A percentile compares a stretch with the other conserved stretches of the same genome.
Conservation (phyloP, 2,113 vertebrate species). For the Phrynosoma blainvillii region DNA sequence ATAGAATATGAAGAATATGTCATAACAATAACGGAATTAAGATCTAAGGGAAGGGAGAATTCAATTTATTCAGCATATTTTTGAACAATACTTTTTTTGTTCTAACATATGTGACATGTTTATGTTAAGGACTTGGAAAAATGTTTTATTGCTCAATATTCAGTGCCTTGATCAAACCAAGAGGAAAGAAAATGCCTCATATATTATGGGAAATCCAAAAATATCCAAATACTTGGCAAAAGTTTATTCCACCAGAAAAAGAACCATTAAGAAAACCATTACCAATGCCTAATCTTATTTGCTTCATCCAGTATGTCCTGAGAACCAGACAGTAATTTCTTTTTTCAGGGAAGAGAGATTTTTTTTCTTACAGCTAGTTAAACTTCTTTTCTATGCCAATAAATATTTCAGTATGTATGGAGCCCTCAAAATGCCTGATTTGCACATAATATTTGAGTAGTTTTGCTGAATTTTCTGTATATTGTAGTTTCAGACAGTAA, state of each 20-base stretch:
- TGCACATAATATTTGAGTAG: neutral
- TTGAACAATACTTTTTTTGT: neutral
- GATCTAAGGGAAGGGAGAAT: constrained; percentile 10
- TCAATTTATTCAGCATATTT: constrained; percentile 15
- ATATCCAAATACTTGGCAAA: neutral
- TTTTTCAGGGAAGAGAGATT: neutral
- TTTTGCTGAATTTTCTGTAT: neutral
- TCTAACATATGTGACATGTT: neutral
- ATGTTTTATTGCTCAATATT: neutral
- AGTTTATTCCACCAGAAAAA: neutral
- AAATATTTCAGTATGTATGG: neutral
- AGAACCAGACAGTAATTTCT: neutral
- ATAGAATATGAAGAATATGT: neutral
- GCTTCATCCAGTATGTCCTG: neutral
- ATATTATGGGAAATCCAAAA: neutral
- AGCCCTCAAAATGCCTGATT: neutral
- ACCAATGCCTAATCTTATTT: neutral
- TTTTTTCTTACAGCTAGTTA: neutral
- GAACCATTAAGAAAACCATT: neutral
- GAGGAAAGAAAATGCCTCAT: neutral
- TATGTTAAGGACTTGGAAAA: neutral
- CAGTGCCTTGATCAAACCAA: neutral
- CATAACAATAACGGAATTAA: constrained; percentile 18
- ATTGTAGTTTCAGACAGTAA: constrained; percentile 21
- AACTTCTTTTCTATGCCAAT: neutral